Evolutionary conservation across 1,140 invertebrate species (phyloP).

Genomic region (Sarcophaga bullata): DNA sequence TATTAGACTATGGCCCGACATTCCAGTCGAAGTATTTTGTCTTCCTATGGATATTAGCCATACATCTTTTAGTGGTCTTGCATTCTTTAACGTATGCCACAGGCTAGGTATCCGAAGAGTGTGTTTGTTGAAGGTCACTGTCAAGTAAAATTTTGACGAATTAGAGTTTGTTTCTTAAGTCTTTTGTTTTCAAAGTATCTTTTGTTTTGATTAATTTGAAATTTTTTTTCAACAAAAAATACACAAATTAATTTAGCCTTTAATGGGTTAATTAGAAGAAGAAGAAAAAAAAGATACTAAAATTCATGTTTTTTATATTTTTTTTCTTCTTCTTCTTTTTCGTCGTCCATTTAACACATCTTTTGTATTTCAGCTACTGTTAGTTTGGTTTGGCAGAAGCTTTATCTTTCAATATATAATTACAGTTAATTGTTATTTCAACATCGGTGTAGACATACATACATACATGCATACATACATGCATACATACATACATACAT

Average conservation of each 20-base stretch:
- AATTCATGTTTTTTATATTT: neutral
- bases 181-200: neutral
- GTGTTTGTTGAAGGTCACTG: neutral
- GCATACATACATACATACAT: too few species aligned
- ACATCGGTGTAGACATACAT: neutral
- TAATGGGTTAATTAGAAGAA: neutral
- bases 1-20: too few species aligned
- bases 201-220: neutral
- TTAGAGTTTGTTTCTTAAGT: neutral
- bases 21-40: too few species aligned
- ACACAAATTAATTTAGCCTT: neutral
- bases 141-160: neutral
- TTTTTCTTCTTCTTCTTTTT: neutral
- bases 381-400: neutral
- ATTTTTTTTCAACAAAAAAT: too few species aligned
- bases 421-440: conserved; percentile 25
- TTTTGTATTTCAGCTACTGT: conserved; percentile 16
- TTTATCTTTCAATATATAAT: neutral
- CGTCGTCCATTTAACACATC: neutral
- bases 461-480: too few species aligned
- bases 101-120: too few species aligned
- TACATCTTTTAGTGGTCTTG: too few species aligned
- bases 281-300: neutral
- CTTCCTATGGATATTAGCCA: too few species aligned
- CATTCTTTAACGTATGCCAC: too few species aligned